These are phyloP conservation scores for Crocidura indochinensis DNA, from an alignment of 2,797 vertebrate species.

Conservation along the genomic window DNA sequence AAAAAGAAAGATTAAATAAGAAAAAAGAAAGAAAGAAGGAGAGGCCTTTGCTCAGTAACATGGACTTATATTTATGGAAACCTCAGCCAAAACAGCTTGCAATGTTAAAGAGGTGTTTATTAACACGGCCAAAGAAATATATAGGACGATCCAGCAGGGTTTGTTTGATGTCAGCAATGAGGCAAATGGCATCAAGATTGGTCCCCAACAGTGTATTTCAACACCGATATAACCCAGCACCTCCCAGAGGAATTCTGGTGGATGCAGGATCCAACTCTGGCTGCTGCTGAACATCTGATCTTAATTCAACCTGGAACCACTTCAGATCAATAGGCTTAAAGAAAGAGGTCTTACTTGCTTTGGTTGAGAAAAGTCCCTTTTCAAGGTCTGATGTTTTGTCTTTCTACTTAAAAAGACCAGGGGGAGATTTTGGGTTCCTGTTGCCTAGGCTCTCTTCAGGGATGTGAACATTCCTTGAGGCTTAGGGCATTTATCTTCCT, in stretches of 20 bases:
- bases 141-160: slow-evolving; percentile 88
- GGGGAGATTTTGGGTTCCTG: slow-evolving; percentile 70
- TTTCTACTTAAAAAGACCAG: slow-evolving; percentile 73
- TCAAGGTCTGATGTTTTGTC: slow-evolving; percentile 76
- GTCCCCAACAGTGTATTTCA: slow-evolving; percentile 86
- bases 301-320: slow-evolving; percentile 79
- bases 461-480: slow-evolving; percentile 70
- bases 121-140: slow-evolving; percentile 89
- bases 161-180: slow-evolving; percentile 89
- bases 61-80: slow-evolving; percentile 90
- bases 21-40: slow-evolving; percentile 88
- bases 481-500: slow-evolving; percentile 65
- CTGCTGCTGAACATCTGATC: slow-evolving; percentile 86
- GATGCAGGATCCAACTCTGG: slow-evolving; percentile 82
- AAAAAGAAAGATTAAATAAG: too few species aligned
- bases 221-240: slow-evolving; percentile 64
- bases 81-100: slow-evolving; percentile 89
- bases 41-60: slow-evolving; percentile 89
- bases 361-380: slow-evolving; percentile 75
- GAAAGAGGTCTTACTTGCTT: slow-evolving; percentile 78
- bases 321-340: slow-evolving; percentile 79
- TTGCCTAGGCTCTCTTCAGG: slow-evolving; percentile 68
- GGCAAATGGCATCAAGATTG: slow-evolving; percentile 90
- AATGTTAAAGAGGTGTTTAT: slow-evolving; percentile 91
- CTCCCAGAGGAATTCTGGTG: slow-evolving; percentile 72